A percentile compares a stretch with the other conserved stretches of the same genome.
Evolutionary conservation across 2,888 invertebrate genomes (phyloP).

Genomic region (Drosophila nigricruria): DNA sequence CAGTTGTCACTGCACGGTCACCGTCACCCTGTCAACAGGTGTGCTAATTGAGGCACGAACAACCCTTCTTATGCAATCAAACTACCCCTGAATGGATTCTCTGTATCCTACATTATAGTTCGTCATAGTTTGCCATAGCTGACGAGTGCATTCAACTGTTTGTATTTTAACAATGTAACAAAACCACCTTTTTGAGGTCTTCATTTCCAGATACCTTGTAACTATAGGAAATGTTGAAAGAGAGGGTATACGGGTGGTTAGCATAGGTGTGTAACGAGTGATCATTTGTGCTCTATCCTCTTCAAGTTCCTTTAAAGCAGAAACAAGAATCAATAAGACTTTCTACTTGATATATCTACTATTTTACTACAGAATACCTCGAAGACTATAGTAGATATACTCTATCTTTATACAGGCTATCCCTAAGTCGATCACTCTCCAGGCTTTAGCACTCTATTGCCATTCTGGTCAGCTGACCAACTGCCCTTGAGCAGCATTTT

Average conservation of each 20-base stretch:
- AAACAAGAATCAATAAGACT: too few relatives aligned
- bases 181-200: slow-evolving; percentile 12
- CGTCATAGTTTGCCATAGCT: background rate
- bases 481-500: slow-evolving; percentile 68
- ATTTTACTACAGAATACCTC: background rate
- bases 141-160: slow-evolving; percentile 73
- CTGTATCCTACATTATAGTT: slow-evolving; percentile 1
- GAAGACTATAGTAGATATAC: background rate
- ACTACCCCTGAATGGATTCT: slow-evolving; percentile 7
- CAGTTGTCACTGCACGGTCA: slow-evolving; percentile 36
- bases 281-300: too few relatives aligned
- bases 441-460: background rate
- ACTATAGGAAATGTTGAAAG: background rate
- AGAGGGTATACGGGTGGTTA: background rate
- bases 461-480: slow-evolving; percentile 67
- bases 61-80: slow-evolving; percentile 39
- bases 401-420: background rate
- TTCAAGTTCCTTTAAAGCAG: too few relatives aligned
- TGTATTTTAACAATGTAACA: slow-evolving; percentile 71
- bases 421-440: background rate
- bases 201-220: background rate
- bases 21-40: slow-evolving; percentile 68
- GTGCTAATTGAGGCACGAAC: slow-evolving; percentile 38
- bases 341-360: background rate
- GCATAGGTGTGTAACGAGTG: background rate